phyloP scores from a whole-genome alignment of 2,113 vertebrate species.

The Rhinichthys klamathensis region DNA sequence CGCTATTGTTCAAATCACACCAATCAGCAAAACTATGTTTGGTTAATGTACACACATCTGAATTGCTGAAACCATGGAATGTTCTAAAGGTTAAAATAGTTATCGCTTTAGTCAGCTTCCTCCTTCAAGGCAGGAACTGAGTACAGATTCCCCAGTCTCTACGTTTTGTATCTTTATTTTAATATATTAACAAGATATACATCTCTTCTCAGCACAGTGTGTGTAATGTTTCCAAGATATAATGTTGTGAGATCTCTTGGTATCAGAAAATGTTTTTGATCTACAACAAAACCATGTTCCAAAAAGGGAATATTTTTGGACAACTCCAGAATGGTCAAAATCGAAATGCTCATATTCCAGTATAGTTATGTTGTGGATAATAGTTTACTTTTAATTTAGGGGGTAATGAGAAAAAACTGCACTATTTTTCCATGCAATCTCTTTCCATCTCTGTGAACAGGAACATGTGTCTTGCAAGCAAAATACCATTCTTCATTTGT shows the following conservation, averaged over 20 bases:
- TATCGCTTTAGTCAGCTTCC: constrained; percentile 25
- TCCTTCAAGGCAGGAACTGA: background rate
- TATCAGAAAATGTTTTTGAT: background rate
- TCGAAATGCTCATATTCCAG: background rate
- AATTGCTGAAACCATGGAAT: constrained; percentile 4
- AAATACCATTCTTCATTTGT: background rate
- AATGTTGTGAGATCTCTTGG: background rate
- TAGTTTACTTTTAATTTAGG: background rate
- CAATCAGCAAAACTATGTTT: background rate
- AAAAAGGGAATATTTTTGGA: background rate
- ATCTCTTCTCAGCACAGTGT: background rate
- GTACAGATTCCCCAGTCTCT: background rate
- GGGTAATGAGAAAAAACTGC: background rate
- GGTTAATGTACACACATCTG: constrained; percentile 25
- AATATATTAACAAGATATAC: background rate
- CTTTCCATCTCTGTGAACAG: background rate
- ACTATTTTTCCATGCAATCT: constrained; percentile 3
- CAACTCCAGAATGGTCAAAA: background rate
- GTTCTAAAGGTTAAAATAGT: constrained; percentile 15
- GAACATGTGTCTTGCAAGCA: background rate
- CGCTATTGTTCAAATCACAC: background rate
- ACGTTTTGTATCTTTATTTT: background rate
- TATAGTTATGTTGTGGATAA: background rate
- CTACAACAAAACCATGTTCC: background rate
- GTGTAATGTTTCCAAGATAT: background rate